Conservation (phyloP, 2,113 vertebrate genomes). For the Donacobius atricapilla region DNA sequence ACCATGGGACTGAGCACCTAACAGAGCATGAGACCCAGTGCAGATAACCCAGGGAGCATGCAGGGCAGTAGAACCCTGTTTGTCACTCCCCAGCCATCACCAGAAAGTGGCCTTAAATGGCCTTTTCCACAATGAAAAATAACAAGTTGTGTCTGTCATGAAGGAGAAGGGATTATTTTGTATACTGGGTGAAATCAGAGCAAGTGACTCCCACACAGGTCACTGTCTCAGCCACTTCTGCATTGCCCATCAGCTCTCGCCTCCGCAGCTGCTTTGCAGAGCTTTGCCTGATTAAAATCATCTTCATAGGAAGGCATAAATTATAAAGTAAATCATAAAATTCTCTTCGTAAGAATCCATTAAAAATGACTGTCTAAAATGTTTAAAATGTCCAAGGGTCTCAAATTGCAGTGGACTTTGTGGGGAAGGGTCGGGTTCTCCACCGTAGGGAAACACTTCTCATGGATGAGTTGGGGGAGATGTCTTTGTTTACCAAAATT, state of each 20-base stretch:
- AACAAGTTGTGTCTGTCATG: neutral
- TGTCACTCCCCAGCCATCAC: neutral
- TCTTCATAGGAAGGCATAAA: too few species aligned
- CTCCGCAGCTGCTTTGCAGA: neutral
- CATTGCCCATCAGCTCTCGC: rapidly evolving
- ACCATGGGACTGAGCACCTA: neutral
- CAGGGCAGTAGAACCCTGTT: neutral
- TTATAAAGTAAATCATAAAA: too few species aligned
- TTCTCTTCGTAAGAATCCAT: too few species aligned
- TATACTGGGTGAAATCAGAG: neutral
- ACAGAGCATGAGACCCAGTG: rapidly evolving
- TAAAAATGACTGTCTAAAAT: neutral
- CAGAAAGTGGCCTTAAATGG: neutral
- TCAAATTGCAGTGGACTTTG: neutral
- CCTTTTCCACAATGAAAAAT: neutral
- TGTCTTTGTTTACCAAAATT: neutral
- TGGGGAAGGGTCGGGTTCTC: neutral
- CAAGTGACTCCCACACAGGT: neutral
- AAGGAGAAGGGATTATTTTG: neutral
- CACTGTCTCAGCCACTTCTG: neutral
- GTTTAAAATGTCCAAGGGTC: neutral
- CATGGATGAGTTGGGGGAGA: neutral
- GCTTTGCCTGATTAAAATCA: neutral
- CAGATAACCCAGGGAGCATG: neutral
- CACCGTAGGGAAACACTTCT: neutral